Evolutionary conservation across 2,113 vertebrate genomes (phyloP).

Genomic region (Nothocercus julius): DNA sequence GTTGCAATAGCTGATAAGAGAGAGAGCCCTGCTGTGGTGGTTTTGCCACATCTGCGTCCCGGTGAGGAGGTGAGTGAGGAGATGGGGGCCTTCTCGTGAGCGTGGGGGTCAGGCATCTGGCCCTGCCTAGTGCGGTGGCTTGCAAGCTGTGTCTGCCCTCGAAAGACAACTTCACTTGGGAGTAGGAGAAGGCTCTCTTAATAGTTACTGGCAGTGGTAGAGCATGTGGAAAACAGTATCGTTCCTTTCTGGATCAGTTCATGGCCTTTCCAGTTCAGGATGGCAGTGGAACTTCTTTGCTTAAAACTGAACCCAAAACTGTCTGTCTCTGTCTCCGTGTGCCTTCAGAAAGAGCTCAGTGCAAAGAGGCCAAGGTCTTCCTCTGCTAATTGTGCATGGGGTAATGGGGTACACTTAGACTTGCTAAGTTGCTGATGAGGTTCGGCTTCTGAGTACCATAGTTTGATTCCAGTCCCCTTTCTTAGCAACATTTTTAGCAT

Average conservation of each 20-base stretch:
- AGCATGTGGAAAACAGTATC: background rate
- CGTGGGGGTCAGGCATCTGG: accelerated
- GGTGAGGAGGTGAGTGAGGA: background rate
- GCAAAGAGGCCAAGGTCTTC: background rate
- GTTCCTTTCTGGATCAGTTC: background rate
- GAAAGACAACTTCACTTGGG: background rate
- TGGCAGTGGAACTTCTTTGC: background rate
- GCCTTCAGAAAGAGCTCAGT: background rate
- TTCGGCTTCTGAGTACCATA: background rate
- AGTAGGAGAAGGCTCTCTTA: background rate
- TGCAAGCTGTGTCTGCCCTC: background rate
- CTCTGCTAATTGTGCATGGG: accelerated
- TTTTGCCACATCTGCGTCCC: background rate
- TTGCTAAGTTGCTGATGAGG: background rate
- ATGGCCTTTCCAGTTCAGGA: background rate
- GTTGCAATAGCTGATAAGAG: background rate
- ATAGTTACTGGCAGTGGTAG: background rate
- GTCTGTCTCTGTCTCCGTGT: background rate
- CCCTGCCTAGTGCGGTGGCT: background rate
- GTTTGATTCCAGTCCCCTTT: background rate
- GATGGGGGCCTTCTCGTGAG: background rate
- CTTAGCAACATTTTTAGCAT: background rate
- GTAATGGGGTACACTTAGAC: background rate
- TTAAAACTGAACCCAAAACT: background rate
- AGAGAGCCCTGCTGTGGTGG: background rate